Evolutionary conservation across 2,888 invertebrate genomes (phyloP).

Genomic region (Dusona sp.): DNA sequence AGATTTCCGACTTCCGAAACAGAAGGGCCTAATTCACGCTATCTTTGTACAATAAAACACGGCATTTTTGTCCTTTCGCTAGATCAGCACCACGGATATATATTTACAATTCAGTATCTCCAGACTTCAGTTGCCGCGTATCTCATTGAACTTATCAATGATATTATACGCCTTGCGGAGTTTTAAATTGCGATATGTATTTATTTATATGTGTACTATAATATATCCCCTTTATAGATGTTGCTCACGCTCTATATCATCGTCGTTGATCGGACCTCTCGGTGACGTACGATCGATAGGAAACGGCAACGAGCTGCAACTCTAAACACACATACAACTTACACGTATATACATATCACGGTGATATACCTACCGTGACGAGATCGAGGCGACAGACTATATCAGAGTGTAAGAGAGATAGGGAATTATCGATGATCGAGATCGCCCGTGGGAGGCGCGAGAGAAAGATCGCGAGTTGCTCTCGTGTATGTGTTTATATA

Average conservation of each 20-base stretch:
- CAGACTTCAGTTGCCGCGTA: conserved; percentile 23
- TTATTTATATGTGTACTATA: neutral
- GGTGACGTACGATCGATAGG: conserved; percentile 71
- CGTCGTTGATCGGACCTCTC: conserved; percentile 63
- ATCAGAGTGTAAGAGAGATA: conserved; percentile 38
- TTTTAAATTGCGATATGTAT: conserved; percentile 16
- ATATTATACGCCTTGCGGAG: conserved; percentile 59
- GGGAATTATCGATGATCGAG: conserved; percentile 70
- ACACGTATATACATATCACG: neutral
- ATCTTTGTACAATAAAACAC: too few relatives aligned
- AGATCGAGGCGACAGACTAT: conserved; percentile 60
- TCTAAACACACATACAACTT: conserved; percentile 10
- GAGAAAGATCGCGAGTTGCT: conserved; percentile 60
- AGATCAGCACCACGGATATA: neutral
- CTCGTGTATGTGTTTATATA: conserved; percentile 21
- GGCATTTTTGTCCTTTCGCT: neutral
- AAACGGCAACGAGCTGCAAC: conserved; percentile 51
- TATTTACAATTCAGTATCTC: conserved; percentile 1
- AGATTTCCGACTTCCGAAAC: neutral
- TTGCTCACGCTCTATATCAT: conserved; percentile 51
- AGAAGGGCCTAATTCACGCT: neutral
- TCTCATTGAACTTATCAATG: conserved; percentile 64
- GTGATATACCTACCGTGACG: conserved; percentile 66
- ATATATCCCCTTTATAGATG: conserved; percentile 15
- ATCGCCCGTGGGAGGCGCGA: conserved; percentile 71